Percentiles rank a stretch among this genome's conserved stretches.
These are phyloP conservation scores for Bembecia ichneumoniformis DNA, from an alignment of 2,888 invertebrate genomes.

Conservation along the genomic window DNA sequence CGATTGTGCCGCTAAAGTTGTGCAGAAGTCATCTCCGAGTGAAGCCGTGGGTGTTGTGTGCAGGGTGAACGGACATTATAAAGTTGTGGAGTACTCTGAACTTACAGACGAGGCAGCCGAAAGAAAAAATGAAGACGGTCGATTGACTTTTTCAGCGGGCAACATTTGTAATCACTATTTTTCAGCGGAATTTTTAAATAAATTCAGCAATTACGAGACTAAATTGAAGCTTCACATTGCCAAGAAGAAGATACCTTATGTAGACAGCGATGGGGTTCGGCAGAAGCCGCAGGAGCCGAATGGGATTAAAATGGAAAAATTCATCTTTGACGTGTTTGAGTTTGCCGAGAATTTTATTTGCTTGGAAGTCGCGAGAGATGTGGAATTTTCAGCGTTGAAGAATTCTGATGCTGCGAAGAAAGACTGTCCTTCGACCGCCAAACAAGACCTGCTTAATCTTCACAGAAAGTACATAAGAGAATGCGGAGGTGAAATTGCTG, in stretches of 20 bases:
- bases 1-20: slow-evolving; percentile 97
- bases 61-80: slow-evolving; percentile 89
- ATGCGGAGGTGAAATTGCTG: slow-evolving; percentile 83
- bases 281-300: slow-evolving; percentile 87
- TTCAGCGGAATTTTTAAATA: slow-evolving; percentile 85
- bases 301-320: slow-evolving; percentile 99
- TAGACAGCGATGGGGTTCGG: slow-evolving; percentile 79
- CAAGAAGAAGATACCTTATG: slow-evolving; percentile 95
- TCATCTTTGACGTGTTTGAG: slow-evolving; percentile 98
- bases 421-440: slow-evolving; percentile 92
- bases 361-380: slow-evolving; percentile 91
- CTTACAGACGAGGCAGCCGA: slow-evolving; percentile 90
- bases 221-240: slow-evolving; percentile 93
- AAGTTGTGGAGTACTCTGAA: slow-evolving; percentile 98
- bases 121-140: slow-evolving; percentile 81
- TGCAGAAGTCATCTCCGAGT: slow-evolving; percentile 89
- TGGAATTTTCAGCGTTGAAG: slow-evolving; percentile 97
- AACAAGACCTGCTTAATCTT: slow-evolving; percentile 80
- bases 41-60: slow-evolving; percentile 98
- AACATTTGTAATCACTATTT: slow-evolving; percentile 99
- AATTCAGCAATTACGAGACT: slow-evolving; percentile 81
- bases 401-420: slow-evolving; percentile 90
- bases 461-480: slow-evolving; percentile 85
- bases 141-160: slow-evolving; percentile 92
- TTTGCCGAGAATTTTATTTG: slow-evolving; percentile 92